A percentile compares a stretch with the other conserved stretches of the same genome.
These are phyloP conservation scores for Natator depressus DNA, from an alignment of 2,113 vertebrate genomes.

Conservation along the genomic window DNA sequence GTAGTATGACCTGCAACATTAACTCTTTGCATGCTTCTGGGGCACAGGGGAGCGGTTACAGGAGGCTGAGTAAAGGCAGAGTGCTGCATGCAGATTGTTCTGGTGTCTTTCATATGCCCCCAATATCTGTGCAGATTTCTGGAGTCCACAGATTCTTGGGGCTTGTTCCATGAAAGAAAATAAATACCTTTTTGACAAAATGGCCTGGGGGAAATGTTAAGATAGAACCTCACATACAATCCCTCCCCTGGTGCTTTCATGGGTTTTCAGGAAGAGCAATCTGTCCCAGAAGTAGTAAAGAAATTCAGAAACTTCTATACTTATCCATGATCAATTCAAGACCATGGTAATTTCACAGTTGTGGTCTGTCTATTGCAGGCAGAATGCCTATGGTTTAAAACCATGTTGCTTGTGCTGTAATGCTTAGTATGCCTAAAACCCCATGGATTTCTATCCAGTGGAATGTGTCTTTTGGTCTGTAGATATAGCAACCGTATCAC, in stretches of 20 bases:
- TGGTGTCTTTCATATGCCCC: neutral
- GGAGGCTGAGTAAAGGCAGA: neutral
- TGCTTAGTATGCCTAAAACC: neutral
- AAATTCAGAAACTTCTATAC: neutral
- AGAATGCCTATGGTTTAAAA: neutral
- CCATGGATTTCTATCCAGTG: neutral
- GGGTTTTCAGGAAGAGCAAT: neutral
- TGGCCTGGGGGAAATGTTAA: neutral
- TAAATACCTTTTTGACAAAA: fast-evolving
- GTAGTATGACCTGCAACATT: neutral
- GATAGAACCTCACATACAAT: neutral
- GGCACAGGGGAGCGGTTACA: neutral
- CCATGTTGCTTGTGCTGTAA: too few relatives aligned
- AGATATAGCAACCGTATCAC: fast-evolving
- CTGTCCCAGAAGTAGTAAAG: neutral
- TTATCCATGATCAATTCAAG: neutral
- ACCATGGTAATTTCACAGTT: neutral
- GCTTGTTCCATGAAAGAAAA: fast-evolving
- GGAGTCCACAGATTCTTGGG: neutral
- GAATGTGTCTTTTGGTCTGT: neutral
- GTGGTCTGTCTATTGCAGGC: neutral
- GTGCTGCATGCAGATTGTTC: neutral
- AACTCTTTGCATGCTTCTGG: neutral
- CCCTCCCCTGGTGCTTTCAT: neutral
- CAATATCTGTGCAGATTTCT: neutral